Evolutionary conservation across 2,888 invertebrate genomes (phyloP).

Genomic region (Coleophora deauratella): DNA sequence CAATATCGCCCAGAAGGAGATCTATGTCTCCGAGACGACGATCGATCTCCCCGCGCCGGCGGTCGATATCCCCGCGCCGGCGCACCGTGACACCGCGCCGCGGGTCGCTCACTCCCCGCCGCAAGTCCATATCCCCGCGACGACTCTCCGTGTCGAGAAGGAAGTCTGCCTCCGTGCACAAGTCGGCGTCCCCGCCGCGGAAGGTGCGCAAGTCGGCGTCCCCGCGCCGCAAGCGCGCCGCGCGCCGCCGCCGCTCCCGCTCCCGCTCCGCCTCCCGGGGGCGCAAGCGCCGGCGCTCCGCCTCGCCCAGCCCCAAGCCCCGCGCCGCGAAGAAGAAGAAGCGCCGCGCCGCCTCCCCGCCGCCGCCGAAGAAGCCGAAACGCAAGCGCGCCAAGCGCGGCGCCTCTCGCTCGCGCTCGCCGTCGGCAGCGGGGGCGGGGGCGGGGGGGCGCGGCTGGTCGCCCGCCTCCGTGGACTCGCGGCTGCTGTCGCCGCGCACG

Average conservation of each 20-base stretch:
- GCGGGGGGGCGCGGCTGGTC: conserved; percentile 25
- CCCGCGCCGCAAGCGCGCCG: conserved; percentile 33
- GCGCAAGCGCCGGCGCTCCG: conserved; percentile 30
- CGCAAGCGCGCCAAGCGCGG: conserved; percentile 20
- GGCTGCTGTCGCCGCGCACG: conserved; percentile 77
- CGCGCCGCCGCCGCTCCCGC: conserved; percentile 39
- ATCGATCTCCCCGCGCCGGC: conserved; percentile 11
- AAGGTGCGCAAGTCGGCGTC: conserved; percentile 22
- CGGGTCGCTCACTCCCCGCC: conserved; percentile 5
- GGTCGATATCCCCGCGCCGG: conserved; percentile 26
- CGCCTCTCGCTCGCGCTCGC: conserved; percentile 28
- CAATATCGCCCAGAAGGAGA: conserved; percentile 23
- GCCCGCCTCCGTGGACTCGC: conserved; percentile 52
- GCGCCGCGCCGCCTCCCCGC: conserved; percentile 32
- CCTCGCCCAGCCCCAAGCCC: conserved; percentile 29
- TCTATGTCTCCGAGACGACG: conserved; percentile 25
- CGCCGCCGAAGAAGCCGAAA: conserved; percentile 31
- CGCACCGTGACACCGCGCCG: conserved; percentile 11
- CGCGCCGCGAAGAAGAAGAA: conserved; percentile 39
- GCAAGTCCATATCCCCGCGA: conserved; percentile 17
- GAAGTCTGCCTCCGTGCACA: conserved; percentile 14
- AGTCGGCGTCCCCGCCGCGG: conserved; percentile 14
- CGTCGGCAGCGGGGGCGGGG: conserved; percentile 12
- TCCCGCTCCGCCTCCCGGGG: conserved; percentile 28
- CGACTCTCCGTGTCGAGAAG: conserved; percentile 12